Evolutionary conservation across 2,113 vertebrate genomes (phyloP).

Genomic region (Alces alces): DNA sequence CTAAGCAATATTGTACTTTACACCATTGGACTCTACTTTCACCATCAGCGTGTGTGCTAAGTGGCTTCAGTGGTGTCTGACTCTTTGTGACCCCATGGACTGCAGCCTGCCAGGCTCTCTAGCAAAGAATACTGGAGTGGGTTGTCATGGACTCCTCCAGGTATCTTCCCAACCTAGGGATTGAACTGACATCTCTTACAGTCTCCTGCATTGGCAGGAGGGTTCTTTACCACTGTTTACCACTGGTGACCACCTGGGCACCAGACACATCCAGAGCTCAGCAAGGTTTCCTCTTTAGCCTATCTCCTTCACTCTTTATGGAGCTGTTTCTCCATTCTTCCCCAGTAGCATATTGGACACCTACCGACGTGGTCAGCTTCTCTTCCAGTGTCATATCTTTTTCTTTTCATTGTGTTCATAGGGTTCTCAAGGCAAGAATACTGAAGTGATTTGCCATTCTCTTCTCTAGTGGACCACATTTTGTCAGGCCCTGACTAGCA

Average conservation of each 20-base stretch:
- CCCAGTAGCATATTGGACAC: neutral
- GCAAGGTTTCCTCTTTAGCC: neutral
- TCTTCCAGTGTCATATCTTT: neutral
- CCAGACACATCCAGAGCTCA: neutral
- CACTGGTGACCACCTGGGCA: neutral
- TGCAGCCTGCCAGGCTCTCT: neutral
- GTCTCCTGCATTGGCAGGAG: neutral
- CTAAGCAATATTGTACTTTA: neutral
- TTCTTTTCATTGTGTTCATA: neutral
- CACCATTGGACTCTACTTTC: neutral
- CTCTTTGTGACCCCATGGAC: neutral
- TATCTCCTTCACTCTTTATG: neutral
- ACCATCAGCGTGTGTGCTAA: neutral
- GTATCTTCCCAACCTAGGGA: neutral
- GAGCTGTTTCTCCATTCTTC: neutral
- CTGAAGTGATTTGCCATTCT: neutral
- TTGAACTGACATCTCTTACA: neutral
- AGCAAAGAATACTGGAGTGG: neutral
- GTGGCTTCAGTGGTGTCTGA: neutral
- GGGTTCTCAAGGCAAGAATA: neutral
- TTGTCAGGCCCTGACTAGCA: neutral
- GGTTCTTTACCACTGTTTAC: neutral
- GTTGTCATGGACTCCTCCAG: neutral
- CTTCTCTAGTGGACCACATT: neutral
- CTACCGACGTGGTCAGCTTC: rapidly evolving